Evolutionary conservation across 64 coral and sea anemone genomes (phyloP).

Genomic region (Montipora sp.): DNA sequence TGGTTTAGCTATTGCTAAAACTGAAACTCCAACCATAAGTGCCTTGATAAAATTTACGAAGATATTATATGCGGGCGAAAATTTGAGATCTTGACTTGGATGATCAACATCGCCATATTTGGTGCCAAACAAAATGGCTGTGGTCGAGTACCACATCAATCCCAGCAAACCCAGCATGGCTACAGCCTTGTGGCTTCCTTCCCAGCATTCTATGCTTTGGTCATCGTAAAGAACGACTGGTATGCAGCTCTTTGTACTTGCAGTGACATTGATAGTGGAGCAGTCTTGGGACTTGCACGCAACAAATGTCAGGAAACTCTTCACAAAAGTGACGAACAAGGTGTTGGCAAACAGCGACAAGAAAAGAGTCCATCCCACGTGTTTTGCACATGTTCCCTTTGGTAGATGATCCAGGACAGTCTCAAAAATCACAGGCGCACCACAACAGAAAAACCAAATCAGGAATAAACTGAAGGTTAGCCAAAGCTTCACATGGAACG

Average conservation of each 20-base stretch:
- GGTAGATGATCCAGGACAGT: slow-evolving; percentile 77
- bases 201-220: slow-evolving; percentile 79
- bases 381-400: slow-evolving; percentile 83
- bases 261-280: not conserved
- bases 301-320: slow-evolving; percentile 86
- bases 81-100: slow-evolving; percentile 80
- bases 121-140: slow-evolving; percentile 93
- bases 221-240: slow-evolving; percentile 69
- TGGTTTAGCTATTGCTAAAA: slow-evolving; percentile 63
- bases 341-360: slow-evolving; percentile 90
- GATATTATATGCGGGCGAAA: slow-evolving; percentile 92
- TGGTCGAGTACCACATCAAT: slow-evolving; percentile 95
- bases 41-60: slow-evolving; percentile 87
- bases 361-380: slow-evolving; percentile 88
- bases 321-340: slow-evolving; percentile 93
- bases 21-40: slow-evolving; percentile 87
- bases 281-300: slow-evolving; percentile 76
- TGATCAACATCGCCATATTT: slow-evolving; percentile 93
- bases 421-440: slow-evolving; percentile 96
- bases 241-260: not conserved
- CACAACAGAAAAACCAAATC: slow-evolving; percentile 92
- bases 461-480: slow-evolving; percentile 76
- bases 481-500: slow-evolving; percentile 92
- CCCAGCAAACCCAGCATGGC: slow-evolving; percentile 88
- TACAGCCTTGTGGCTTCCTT: slow-evolving; percentile 66